Evolutionary conservation across 2,888 invertebrate genomes (phyloP).

Genomic region (Lissocephala sabroskyi): DNA sequence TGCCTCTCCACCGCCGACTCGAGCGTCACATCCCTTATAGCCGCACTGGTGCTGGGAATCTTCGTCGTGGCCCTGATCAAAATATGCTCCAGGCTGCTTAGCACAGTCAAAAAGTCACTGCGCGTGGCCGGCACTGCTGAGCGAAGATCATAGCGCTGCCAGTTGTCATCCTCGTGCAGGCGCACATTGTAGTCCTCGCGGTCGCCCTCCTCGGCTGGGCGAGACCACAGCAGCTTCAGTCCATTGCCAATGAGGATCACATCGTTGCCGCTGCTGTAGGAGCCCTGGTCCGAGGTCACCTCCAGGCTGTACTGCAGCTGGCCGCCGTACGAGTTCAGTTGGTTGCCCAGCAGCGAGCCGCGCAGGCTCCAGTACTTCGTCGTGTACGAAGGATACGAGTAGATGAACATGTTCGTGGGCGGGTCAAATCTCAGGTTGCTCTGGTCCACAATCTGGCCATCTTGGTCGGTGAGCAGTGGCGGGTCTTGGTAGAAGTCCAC

Average conservation of each 20-base stretch:
- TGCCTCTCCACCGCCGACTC: constrained; percentile 81
- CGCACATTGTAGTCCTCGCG: constrained; percentile 74
- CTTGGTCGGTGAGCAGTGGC: constrained; percentile 77
- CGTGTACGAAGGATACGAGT: constrained; percentile 73
- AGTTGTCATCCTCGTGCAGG: constrained; percentile 80
- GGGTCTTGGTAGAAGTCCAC: constrained; percentile 76
- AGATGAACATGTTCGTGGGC: constrained; percentile 77
- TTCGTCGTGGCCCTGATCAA: constrained; percentile 87
- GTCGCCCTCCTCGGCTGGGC: constrained; percentile 40
- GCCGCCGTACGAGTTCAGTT: constrained; percentile 92
- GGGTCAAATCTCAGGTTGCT: constrained; percentile 73
- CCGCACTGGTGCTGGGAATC: constrained; percentile 72
- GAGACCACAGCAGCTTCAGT: constrained; percentile 82
- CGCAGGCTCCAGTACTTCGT: constrained; percentile 85
- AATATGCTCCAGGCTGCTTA: constrained; percentile 87
- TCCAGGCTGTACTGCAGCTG: constrained; percentile 82
- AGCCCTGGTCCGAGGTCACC: constrained; percentile 74
- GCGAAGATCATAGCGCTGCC: constrained; percentile 76
- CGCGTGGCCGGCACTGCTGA: constrained; percentile 79
- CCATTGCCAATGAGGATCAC: constrained; percentile 87
- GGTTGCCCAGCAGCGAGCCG: constrained; percentile 79
- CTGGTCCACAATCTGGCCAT: constrained; percentile 49
- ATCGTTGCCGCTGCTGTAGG: constrained; percentile 79
- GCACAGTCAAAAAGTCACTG: constrained; percentile 86
- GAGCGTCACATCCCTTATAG: constrained; percentile 87